Conservation (phyloP, 2,113 vertebrate species). For the Anarrhichthys ocellatus region DNA sequence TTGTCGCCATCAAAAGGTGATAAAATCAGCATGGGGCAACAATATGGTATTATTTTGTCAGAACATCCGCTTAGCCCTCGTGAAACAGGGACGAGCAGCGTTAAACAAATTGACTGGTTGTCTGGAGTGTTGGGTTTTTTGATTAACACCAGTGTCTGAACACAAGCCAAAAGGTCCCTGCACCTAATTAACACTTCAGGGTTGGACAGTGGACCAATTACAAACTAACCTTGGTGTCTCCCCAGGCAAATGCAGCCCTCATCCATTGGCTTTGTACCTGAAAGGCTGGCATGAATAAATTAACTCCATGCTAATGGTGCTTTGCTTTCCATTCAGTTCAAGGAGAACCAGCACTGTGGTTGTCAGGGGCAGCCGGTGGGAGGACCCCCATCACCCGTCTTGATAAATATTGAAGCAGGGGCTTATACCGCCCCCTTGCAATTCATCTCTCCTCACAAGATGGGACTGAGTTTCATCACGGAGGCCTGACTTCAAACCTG, state of each 20-base stretch:
- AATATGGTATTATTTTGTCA: conserved; percentile 44
- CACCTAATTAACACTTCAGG: conserved; percentile 70
- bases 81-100: conserved; percentile 31
- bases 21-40: conserved; percentile 28
- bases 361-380: conserved; percentile 71
- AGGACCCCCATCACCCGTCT: conserved; percentile 57
- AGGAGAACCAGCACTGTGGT: conserved; percentile 60
- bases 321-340: conserved; percentile 38
- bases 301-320: conserved; percentile 70
- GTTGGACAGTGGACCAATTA: conserved; percentile 59
- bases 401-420: conserved; percentile 77
- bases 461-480: conserved; percentile 61
- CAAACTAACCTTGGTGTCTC: conserved; percentile 50
- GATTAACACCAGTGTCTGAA: conserved; percentile 45
- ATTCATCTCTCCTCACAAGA: conserved; percentile 65
- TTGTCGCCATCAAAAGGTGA: neutral
- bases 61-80: conserved; percentile 25
- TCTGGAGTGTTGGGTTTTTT: conserved; percentile 41
- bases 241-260: conserved; percentile 58
- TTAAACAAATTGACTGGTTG: conserved; percentile 19
- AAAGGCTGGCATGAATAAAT: conserved; percentile 74
- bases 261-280: conserved; percentile 50
- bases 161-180: conserved; percentile 58
- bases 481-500: conserved; percentile 70
- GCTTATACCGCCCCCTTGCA: conserved; percentile 54